Base-by-base conservation (phyloP, 1,140 invertebrate genomes). In the Drosophila sp. region DNA sequence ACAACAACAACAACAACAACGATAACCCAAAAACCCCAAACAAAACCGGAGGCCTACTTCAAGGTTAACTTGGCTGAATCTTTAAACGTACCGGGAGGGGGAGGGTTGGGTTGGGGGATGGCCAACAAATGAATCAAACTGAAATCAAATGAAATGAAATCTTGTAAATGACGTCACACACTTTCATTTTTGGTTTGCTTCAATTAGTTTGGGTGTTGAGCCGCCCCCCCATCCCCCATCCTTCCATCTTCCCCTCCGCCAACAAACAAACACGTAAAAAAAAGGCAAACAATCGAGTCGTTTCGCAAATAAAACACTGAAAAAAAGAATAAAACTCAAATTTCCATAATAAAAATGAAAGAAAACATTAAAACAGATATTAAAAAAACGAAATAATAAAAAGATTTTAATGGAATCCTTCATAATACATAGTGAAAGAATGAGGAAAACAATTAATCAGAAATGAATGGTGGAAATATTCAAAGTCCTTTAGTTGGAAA, bases 121-220 rank as follows among this genome's bases (percentile, higher is more conserved):
- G 56, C 56, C 56, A 58, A 35, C 44, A 27, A 32, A 38, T 58
- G 56, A 50, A 50, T 50, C 44, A 50, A 50, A 50, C n/a, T 17
- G 40, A 41, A 41, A 27, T 27, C 23, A 50, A 50, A 50, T 50
- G 8, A 10, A 50, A 50, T 50, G 44, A 27, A 27, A 50, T 50
- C 6, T 27, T 7, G 23, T 50, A 5, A 50, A 50, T 58, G 56
- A 58, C 56, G 56, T 58, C 56, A 58, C 27, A 29, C 11, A 32
- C 27, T 50, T 50, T 50, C 23, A 50, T 50, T 50, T 4, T 56
- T 56, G 29, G 25, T 32, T 29, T 29, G 54, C 27, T 30, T 35
- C 56, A 58, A 58, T 58, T 58, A 58, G 56, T 58, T 58, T 58
- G 56, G 56, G 56, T 58, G 56, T 58, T 58, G 50, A 56, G 29